Base-by-base conservation (phyloP, 2,797 vertebrate species). In the Arrhamphus sclerolepis region DNA sequence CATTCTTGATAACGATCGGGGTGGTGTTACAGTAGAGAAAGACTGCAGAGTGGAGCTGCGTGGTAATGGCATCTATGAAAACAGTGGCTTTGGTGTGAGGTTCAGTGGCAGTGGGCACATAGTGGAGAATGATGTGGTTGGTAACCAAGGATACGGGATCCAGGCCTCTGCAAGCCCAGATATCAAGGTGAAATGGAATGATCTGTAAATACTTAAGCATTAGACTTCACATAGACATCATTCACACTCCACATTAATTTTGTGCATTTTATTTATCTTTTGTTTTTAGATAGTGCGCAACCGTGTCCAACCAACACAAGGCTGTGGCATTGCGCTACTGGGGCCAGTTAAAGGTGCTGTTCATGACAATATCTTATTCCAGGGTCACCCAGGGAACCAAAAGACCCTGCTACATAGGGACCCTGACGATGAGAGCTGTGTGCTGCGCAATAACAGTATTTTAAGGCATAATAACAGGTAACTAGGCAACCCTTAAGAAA, bases 21-120 rank as follows among this genome's bases (percentile, higher is more conserved):
- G 91, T 0, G 96, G 96, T 0, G 89, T 97, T 21, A 88, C 90
- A 0, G 93, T 97, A 4, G 94, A 95, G 65, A 88, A 90, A 0
- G 92, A 94, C 72, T 95, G 95, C 85, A 78, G 91, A 19, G 95
- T 94, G 68, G 95, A 97, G 82, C 91, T 97, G 17, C 89, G 92
- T 0, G 95, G 95, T 39, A 98, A 97, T 0, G 95, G 96, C 40
- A 87, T 97, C 78, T 98, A 97, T 19, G 90, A 93, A 79, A 97
- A 97, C 86, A 74, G 86, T 5, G 92, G 94, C 70, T 93, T 96
- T 0, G 95, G 95, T 4, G 64, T 96, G 60, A 72, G 90, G 64
- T 96, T 94, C 79, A 90, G 89, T 11, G 94, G 95, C 0, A 94
- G 92, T 8, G 95, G 94, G 24, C 47, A 94, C 17, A 89, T 97